Evolutionary conservation across 53 echinoderm and acorn worm genomes (phyloP), one percentile per base, ranked within the genome.

Genomic region (Henricia sp.): DNA sequence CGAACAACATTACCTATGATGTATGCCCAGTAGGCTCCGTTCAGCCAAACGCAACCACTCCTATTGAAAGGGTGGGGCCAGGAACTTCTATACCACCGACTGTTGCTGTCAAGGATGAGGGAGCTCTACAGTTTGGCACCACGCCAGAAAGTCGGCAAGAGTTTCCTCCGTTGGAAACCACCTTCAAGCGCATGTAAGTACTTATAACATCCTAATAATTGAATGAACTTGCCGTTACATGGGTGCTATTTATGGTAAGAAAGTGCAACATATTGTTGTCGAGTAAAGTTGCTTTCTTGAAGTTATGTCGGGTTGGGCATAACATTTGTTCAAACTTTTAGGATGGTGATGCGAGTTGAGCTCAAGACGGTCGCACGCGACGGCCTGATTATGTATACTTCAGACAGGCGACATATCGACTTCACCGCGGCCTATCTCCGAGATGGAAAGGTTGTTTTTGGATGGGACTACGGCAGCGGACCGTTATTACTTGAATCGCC

Each of bases 401-500:
- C 92, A 1, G 89, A 92, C 74, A 52, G 33, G 3, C 56, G 66
- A 0, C 91, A 71, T 82, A 83, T 90, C 50, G 99, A 99, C 50
- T 88, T 87, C 59, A 32, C 80, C 8, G 57, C 89, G 5, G 43
- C 87, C 23, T 92, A 53, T 69, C 63, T 96, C 9, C 37, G 51
- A 11, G 72, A 92, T 8, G 97, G 97, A 23, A 56, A 70, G 17
- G 80, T 90, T 10, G 92, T 92, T 25, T 94, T 93, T 54, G 87
- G 88, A 29, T 96, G 90, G 77, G 85, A 90, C 67, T 94, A 92
- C 58, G 97, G 97, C 4, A 59, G 50, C n/a, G 92, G 92, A 17
- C 72, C 90, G 9, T 39, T 90, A 13, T 27, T 74, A 6, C 62
- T 96, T 11, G 75, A 72, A 40, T 84, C 88, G 12, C 42, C 32